These are phyloP conservation scores for Danio jaintianensis DNA, from an alignment of 2,797 vertebrate species.

Conservation along the genomic window DNA sequence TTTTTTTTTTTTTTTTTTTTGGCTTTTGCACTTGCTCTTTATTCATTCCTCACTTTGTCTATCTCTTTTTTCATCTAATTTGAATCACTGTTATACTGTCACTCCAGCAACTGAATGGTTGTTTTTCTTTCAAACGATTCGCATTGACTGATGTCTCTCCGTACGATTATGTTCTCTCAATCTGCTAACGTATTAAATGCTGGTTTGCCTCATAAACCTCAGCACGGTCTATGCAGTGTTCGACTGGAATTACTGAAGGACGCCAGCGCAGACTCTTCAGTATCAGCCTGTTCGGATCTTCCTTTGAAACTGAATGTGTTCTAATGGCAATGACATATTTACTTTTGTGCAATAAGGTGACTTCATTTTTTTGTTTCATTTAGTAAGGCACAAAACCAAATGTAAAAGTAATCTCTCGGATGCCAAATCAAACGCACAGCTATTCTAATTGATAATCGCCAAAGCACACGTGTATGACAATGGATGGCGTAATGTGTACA, in stretches of 20 bases:
- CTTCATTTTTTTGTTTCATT: background rate
- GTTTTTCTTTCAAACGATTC: slow-evolving; percentile 46
- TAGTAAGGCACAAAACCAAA: background rate
- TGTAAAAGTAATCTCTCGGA: background rate
- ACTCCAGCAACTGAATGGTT: slow-evolving; percentile 48
- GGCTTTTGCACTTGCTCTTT: slow-evolving; percentile 65
- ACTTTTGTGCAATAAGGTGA: slow-evolving; percentile 32
- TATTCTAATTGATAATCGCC: slow-evolving; percentile 1
- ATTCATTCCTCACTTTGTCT: slow-evolving; percentile 58
- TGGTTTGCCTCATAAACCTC: slow-evolving; percentile 18
- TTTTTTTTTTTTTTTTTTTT: background rate
- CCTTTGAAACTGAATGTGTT: slow-evolving; percentile 37
- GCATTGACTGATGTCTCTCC: slow-evolving; percentile 19
- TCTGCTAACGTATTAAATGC: slow-evolving; percentile 39
- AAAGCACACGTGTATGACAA: slow-evolving; percentile 9
- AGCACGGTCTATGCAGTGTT: slow-evolving; percentile 34
- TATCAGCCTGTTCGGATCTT: slow-evolving; percentile 11
- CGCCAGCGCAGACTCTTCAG: slow-evolving; percentile 17
- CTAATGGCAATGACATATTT: slow-evolving; percentile 4
- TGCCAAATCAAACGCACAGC: slow-evolving; percentile 17
- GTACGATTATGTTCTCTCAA: slow-evolving; percentile 40
- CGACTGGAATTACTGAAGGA: slow-evolving; percentile 50
- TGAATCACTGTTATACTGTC: slow-evolving; percentile 10
- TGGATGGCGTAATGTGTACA: slow-evolving; percentile 3
- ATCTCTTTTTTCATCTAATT: slow-evolving; percentile 49